These are phyloP conservation scores for Schizopygopsis malacanthus DNA, from an alignment of 2,797 vertebrate genomes.

Conservation along the genomic window DNA sequence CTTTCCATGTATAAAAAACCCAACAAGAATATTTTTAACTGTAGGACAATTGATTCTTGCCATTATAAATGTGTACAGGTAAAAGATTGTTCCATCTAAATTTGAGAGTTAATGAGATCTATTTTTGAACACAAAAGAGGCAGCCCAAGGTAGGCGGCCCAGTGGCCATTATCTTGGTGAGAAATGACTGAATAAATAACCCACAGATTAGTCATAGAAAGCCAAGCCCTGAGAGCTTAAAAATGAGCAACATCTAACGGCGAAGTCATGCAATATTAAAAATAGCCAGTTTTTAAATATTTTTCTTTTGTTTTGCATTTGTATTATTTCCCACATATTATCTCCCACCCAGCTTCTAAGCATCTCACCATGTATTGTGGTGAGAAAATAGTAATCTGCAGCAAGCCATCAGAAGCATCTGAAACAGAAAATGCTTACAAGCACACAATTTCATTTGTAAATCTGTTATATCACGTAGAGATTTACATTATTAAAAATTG, in stretches of 20 bases:
- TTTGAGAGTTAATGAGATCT: conserved; percentile 20
- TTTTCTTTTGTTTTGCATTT: not conserved
- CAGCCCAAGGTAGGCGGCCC: conserved; percentile 3
- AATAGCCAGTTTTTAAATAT: not conserved
- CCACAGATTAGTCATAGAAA: conserved; percentile 16
- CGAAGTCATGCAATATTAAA: conserved; percentile 14
- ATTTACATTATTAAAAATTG: not conserved
- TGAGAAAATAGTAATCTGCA: conserved; percentile 17
- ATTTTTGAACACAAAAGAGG: conserved; percentile 27
- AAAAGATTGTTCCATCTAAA: not conserved
- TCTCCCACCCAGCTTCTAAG: not conserved
- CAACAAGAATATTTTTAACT: not conserved
- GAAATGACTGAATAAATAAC: conserved; percentile 16
- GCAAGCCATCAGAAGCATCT: conserved; percentile 32
- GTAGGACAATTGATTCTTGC: not conserved
- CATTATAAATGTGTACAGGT: not conserved
- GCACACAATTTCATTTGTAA: not conserved
- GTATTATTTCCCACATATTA: not conserved
- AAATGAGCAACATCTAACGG: not conserved
- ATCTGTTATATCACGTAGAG: not conserved
- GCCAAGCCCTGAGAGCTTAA: not conserved
- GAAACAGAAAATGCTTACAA: conserved; percentile 37
- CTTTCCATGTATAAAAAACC: not conserved
- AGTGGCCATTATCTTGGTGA: not conserved
- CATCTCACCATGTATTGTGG: conserved; percentile 23